A percentile compares a stretch with the other conserved stretches of the same genome.
Evolutionary conservation across 2,113 vertebrate species (phyloP).

Genomic region (Dromaius novaehollandiae): DNA sequence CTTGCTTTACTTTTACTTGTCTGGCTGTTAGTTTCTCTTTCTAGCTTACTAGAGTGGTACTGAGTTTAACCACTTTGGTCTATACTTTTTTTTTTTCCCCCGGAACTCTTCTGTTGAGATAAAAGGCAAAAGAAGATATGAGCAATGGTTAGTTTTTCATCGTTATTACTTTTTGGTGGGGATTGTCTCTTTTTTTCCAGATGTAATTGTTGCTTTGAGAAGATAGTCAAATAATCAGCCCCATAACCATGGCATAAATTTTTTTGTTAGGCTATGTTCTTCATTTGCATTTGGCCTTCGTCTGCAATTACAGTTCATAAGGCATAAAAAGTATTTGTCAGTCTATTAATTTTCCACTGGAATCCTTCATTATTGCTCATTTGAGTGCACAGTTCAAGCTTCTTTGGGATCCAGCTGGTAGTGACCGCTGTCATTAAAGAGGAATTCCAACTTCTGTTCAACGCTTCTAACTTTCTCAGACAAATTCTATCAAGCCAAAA

Average conservation of each 20-base stretch:
- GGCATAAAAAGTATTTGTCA: constrained; percentile 53
- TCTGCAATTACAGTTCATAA: constrained; percentile 63
- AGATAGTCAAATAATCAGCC: constrained; percentile 35
- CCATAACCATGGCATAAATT: constrained; percentile 42
- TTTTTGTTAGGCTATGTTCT: constrained; percentile 13
- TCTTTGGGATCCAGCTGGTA: constrained; percentile 33
- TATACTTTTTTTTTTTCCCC: neutral
- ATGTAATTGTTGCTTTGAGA: constrained; percentile 16
- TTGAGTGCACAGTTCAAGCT: constrained; percentile 23
- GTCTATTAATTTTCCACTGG: constrained; percentile 60
- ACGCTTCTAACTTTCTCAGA: constrained; percentile 14
- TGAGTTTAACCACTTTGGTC: neutral
- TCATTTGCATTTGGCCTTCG: constrained; percentile 45
- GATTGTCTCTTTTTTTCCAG: neutral
- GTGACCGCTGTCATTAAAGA: neutral
- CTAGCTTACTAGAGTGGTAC: neutral
- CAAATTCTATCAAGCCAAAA: constrained; percentile 38
- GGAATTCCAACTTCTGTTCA: neutral
- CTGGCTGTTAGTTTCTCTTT: neutral
- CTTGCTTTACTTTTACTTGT: neutral
- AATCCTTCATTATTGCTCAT: constrained; percentile 60
- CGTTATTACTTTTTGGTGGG: neutral
- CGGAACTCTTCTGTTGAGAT: neutral
- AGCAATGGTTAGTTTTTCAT: neutral
- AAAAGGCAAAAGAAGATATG: neutral